Conservation (phyloP, 2,888 invertebrate species). For the Pteria penguin region DNA sequence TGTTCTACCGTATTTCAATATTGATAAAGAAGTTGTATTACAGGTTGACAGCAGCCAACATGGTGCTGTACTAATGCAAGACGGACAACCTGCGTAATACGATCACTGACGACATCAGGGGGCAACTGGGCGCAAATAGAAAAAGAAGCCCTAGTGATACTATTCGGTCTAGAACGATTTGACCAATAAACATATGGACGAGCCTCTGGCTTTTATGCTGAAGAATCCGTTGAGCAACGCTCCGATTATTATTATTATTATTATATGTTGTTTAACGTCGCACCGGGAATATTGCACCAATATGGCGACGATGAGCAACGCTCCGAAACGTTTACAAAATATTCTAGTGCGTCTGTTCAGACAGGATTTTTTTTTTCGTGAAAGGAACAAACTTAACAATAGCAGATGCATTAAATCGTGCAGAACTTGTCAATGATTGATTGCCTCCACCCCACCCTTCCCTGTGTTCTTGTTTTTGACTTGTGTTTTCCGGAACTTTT, state of each 20-base stretch:
- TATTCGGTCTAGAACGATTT: constrained; percentile 53
- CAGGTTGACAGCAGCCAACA: constrained; percentile 53
- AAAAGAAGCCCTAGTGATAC: constrained; percentile 45
- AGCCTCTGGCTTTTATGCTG: no score
- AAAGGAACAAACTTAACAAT: no score
- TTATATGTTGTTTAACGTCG: no score
- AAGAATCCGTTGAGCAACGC: no score
- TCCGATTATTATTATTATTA: no score
- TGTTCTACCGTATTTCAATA: constrained; percentile 44
- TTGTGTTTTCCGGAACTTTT: no score
- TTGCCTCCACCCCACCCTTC: no score
- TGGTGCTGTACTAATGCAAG: constrained; percentile 50
- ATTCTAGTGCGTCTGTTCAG: constrained; percentile 47
- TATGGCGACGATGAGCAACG: no score
- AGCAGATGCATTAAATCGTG: constrained; percentile 48
- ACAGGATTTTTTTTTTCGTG: constrained; percentile 50
- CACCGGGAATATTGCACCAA: no score
- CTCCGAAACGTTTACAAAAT: no score
- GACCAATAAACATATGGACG: constrained; percentile 56
- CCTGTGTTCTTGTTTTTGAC: no score
- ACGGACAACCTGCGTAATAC: constrained; percentile 48
- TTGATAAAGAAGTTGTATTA: constrained; percentile 44
- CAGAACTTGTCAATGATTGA: no score
- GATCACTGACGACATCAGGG: constrained; percentile 45
- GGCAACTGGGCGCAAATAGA: constrained; percentile 59